A percentile compares a stretch with the other conserved stretches of the same genome.
Conservation (phyloP, 2,113 vertebrate genomes). For the Nansenia antarctica region DNA sequence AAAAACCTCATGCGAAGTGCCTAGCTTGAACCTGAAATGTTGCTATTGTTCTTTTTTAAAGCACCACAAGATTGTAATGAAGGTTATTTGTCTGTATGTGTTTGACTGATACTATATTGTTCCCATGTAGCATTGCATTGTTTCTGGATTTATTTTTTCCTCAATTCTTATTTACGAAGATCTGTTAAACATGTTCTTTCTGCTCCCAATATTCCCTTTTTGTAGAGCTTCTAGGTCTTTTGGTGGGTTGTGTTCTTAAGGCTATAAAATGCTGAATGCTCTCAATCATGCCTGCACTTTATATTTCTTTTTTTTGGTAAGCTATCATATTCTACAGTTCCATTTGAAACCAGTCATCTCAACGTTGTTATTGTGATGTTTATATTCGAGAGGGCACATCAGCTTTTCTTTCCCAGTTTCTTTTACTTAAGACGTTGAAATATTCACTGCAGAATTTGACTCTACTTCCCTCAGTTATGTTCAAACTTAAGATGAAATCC, state of each 20-base stretch:
- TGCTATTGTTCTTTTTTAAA: slow-evolving; percentile 37
- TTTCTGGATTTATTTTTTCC: slow-evolving; percentile 25
- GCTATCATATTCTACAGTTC: no score
- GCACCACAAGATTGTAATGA: slow-evolving; percentile 55
- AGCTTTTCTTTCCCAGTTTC: slow-evolving; percentile 10
- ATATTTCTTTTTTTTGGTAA: slow-evolving; percentile 59
- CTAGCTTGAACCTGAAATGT: slow-evolving; percentile 49
- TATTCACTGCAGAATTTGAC: not conserved
- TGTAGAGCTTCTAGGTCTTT: slow-evolving; percentile 30
- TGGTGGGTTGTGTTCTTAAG: slow-evolving; percentile 55
- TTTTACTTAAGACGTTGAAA: not conserved
- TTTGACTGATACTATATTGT: slow-evolving; percentile 41
- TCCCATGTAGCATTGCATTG: slow-evolving; percentile 32
- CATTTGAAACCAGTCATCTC: no score
- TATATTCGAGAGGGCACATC: slow-evolving; percentile 41
- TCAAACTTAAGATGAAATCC: no score
- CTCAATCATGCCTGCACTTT: slow-evolving; percentile 79
- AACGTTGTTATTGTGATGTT: slow-evolving; percentile 27
- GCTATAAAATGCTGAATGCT: slow-evolving; percentile 50
- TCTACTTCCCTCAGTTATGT: not conserved
- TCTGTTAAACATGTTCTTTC: not conserved
- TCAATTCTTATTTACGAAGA: slow-evolving; percentile 23
- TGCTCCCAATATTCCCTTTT: slow-evolving; percentile 2
- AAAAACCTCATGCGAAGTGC: slow-evolving; percentile 70
- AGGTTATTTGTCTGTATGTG: slow-evolving; percentile 29